These are phyloP conservation scores for Craniophora ligustri DNA, from an alignment of 2,888 invertebrate species.

Conservation along the genomic window DNA sequence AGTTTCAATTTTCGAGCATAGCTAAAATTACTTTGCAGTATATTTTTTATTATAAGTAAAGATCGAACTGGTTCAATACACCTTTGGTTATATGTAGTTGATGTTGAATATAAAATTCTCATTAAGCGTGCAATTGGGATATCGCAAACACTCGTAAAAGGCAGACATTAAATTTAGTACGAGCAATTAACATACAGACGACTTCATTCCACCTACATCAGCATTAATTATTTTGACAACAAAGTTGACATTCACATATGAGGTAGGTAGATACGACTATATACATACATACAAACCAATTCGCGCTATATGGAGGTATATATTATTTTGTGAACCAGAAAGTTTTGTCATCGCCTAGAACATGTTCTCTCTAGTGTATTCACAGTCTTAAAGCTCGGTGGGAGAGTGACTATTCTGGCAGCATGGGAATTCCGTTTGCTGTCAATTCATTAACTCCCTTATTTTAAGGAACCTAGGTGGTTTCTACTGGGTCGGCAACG, in stretches of 20 bases:
- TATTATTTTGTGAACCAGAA: no score
- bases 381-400: no score
- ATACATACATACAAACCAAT: neutral
- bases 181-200: conserved; percentile 38
- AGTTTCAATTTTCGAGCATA: no score
- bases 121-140: conserved; percentile 25
- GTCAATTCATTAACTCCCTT: no score
- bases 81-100: conserved; percentile 22
- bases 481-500: no score
- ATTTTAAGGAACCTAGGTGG: no score
- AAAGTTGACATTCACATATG: conserved; percentile 9
- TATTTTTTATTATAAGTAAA: neutral
- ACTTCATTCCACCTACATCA: conserved; percentile 19
- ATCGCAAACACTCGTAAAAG: conserved; percentile 39
- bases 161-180: conserved; percentile 12
- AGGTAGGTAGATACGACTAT: no score
- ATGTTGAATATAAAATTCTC: conserved; percentile 26
- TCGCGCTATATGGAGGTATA: no score
- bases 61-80: conserved; percentile 3
- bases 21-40: neutral
- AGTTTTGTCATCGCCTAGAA: no score
- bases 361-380: no score
- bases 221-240: conserved; percentile 15
- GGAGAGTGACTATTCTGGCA: no score
- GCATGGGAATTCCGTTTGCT: no score